Conservation (phyloP, 2,797 vertebrate species). For the Lophius americanus region DNA sequence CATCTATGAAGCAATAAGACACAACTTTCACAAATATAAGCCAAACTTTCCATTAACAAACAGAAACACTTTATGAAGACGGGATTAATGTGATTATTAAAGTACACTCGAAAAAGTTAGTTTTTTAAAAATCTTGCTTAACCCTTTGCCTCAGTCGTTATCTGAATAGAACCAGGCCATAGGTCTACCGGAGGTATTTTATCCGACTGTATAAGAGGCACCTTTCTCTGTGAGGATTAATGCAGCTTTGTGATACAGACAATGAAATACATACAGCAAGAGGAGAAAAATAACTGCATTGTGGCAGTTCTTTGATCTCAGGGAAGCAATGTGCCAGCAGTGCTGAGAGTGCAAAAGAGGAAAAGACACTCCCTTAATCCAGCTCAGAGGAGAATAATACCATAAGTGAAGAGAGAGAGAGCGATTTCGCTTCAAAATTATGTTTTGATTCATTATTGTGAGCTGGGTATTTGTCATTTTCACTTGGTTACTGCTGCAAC, state of each 20-base stretch:
- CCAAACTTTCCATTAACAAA: background rate
- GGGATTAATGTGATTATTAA: background rate
- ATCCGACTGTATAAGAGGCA: constrained; percentile 29
- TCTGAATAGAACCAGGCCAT: constrained; percentile 25
- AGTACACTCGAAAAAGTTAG: background rate
- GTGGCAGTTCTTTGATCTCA: constrained; percentile 63
- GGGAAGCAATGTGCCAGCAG: constrained; percentile 47
- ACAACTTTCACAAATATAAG: background rate
- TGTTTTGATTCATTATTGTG: constrained; percentile 3
- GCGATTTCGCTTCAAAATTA: background rate
- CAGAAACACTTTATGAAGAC: background rate
- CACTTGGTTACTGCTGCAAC: background rate
- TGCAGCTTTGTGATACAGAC: constrained; percentile 42
- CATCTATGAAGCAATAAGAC: constrained; percentile 10
- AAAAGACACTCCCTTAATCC: constrained; percentile 23
- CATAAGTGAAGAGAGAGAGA: background rate
- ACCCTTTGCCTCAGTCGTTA: constrained; percentile 5
- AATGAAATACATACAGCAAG: constrained; percentile 36
- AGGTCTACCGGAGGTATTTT: constrained; percentile 8
- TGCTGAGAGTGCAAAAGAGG: constrained; percentile 29
- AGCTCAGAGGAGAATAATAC: constrained; percentile 22
- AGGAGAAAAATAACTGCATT: constrained; percentile 40
- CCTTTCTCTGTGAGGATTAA: constrained; percentile 36
- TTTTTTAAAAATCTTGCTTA: background rate
- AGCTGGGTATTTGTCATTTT: background rate